Evolutionary conservation across 2,888 invertebrate species (phyloP), one percentile per base, ranked within the genome.

Genomic region (Macropis europaea): DNA sequence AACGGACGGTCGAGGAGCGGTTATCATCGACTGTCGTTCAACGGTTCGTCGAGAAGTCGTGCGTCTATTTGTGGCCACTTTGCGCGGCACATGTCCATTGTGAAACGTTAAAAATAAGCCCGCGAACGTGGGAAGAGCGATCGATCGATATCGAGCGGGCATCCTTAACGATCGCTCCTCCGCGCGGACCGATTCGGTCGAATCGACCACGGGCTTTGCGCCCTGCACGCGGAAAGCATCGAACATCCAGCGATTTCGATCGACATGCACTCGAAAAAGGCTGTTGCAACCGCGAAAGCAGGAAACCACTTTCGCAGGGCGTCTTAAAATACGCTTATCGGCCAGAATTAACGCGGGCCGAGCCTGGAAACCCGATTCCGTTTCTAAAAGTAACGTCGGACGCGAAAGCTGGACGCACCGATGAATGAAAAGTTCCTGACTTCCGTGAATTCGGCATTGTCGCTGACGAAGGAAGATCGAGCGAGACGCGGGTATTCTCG

Each of bases 101-200:
- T 50, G 43, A 62, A 56, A 52, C 24, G 48, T 73, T 63, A 59
- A 54, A 74, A 68, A 68, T 68, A 60, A 50, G 43, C 28, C 28
- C 6, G 30, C 24, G 32, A 28, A 32, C 32, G 30, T 17, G 30
- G 36, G 17, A 30, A 19, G 22, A 3, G 40, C 22, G 15, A 13
- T 13, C 56, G 38, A 56, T 61, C 32, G 19, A 17, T 4, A 56
- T 50, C 26, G 24, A 26, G 30, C 17, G 17, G 3, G 3, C 15
- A 22, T 13, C 15, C 24, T 2, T 7, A 32, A 36, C 7, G 3
- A 19, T 45, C 15, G 6, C 11, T 28, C 9, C 9, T 45, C 2
- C 13, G 3, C 17, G 6, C 17, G 24, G 38, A 19, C n/a, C n/a
- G n/a, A n/a, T n/a, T n/a, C n/a, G n/a, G n/a, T n/a, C n/a, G n/a